A percentile compares a stretch with the other conserved stretches of the same genome.
phyloP scores from a whole-genome alignment of 2,888 invertebrate genomes.

The Glyphotaelius pellucidus region DNA sequence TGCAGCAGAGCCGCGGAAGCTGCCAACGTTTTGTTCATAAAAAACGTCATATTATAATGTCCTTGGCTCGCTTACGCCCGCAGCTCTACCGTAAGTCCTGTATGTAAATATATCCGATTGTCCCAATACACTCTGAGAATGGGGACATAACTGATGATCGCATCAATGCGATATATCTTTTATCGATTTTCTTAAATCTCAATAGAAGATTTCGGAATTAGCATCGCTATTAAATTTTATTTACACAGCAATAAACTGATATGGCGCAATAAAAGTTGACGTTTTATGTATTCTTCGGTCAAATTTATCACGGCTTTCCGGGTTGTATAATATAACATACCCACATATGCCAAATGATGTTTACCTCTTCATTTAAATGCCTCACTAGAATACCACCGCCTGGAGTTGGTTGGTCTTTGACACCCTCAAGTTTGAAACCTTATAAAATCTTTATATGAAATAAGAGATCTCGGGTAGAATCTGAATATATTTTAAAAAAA shows the following conservation, averaged over 20 bases:
- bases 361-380: neutral
- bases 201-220: conserved; percentile 35
- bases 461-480: too few relatives aligned
- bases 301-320: neutral
- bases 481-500: too few relatives aligned
- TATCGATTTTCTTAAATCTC: conserved; percentile 30
- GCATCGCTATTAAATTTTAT: conserved; percentile 51
- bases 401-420: neutral
- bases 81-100: neutral
- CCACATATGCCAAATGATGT: neutral
- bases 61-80: conserved; percentile 15
- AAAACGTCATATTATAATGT: conserved; percentile 55
- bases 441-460: too few relatives aligned
- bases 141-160: neutral
- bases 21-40: conserved; percentile 63
- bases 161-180: neutral
- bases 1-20: conserved; percentile 60
- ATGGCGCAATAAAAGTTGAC: conserved; percentile 52
- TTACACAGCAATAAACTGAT: conserved; percentile 54
- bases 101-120: neutral
- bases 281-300: conserved; percentile 38
- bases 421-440: neutral
- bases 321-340: neutral
- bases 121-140: neutral
- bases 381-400: neutral